Base-by-base conservation (phyloP, 2,113 vertebrate genomes). In the Miniopterus natalensis region DNA sequence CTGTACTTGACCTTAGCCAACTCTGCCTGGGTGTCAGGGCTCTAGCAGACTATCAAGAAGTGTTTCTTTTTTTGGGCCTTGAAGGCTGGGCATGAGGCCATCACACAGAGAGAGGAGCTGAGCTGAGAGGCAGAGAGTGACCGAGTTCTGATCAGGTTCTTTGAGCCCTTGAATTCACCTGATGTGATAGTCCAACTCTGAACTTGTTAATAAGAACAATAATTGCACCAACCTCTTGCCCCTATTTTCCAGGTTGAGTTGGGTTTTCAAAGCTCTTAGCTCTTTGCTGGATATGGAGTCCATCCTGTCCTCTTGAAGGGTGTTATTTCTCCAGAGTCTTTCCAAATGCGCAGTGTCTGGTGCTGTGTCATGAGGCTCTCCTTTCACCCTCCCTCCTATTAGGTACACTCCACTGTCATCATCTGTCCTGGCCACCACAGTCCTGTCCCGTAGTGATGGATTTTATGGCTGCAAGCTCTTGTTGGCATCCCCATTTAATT, bases 111-210 rank as follows among this genome's bases (percentile, higher is more conserved):
- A n/a, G 61, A 47, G 47, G 23, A 80, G 40, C 53, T 14, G 23
- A 80, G 31, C 53, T 7, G 31, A 57, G n/a, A 36, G 40, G 27
- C 65, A 18, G 63, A 36, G 47, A n/a, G 65, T 57, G 8, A 36
- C 27, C 0, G 1, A 25, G 42, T 20, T 70, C n/a, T 1, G 12
- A 18, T 47, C 0, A 0, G 84, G 79, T 25, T 23, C 55, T 87
- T 31, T 1, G 47, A 57, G 27, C 20, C 51, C 23, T 51, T 17
- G 15, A 49, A 55, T 65, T 59, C 74, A 13, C 27, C 14, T 70
- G 79, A 57, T 1, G 0, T 1, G 88, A 55, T 1, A 1, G 49
- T 79, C 1, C 57, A 29, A 61, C 42, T 55, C 53, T 25, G 42
- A 81, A 59, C 23, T 8, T 57, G 29, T 55, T 74, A 21, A 57